These are phyloP conservation scores for Momotus momota DNA, from an alignment of 2,797 vertebrate species.

Conservation along the genomic window DNA sequence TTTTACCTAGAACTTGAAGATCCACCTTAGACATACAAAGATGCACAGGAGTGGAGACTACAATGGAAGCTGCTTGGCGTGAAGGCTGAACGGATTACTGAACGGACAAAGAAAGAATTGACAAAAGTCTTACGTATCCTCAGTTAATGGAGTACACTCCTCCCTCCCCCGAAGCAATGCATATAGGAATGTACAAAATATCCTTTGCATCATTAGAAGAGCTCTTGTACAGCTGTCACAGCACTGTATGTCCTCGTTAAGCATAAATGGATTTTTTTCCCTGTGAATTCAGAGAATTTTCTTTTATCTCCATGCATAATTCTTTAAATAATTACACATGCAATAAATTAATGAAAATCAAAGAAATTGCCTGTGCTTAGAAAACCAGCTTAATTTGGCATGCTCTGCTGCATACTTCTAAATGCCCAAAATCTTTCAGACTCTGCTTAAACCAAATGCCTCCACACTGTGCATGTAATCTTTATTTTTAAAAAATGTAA, in stretches of 20 bases:
- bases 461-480: conserved; percentile 53
- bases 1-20: not conserved
- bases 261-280: not conserved
- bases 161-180: not conserved
- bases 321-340: conserved; percentile 61
- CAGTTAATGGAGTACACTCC: not conserved
- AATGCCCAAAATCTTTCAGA: conserved; percentile 30
- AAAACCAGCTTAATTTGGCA: conserved; percentile 65
- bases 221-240: conserved; percentile 4
- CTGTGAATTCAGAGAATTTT: conserved; percentile 24
- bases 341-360: conserved; percentile 73
- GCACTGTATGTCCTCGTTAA: not conserved
- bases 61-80: not conserved
- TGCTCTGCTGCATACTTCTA: conserved; percentile 42
- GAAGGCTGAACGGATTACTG: not conserved
- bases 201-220: not conserved
- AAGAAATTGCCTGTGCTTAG: conserved; percentile 44
- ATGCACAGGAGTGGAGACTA: not conserved
- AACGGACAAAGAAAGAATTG: not conserved
- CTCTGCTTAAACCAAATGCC: conserved; percentile 33
- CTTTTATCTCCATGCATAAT: conserved; percentile 18
- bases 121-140: not conserved
- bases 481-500: conserved; percentile 13
- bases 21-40: not conserved
- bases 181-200: not conserved